Conservation (phyloP, 1,140 invertebrate genomes). For the Pollicipes pollicipes region DNA sequence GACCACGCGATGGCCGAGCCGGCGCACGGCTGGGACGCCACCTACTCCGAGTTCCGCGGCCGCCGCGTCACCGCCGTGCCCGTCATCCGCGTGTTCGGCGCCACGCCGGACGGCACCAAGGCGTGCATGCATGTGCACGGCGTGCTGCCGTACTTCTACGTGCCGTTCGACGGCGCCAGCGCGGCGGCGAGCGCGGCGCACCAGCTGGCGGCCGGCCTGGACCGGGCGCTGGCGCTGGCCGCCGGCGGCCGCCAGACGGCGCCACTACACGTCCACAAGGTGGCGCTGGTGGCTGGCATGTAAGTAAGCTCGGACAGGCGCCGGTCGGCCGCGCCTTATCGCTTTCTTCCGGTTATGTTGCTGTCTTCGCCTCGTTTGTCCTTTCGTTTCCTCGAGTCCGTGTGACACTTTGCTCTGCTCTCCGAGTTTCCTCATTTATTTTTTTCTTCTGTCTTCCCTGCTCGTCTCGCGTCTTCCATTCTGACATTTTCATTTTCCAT, state of each 20-base stretch:
- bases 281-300: conserved; percentile 64
- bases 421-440: no score
- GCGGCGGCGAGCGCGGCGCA: conserved; percentile 24
- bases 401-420: no score
- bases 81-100: conserved; percentile 72
- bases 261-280: conserved; percentile 74
- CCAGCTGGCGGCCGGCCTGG: conserved; percentile 50
- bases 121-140: conserved; percentile 84
- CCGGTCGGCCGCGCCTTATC: no score
- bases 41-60: conserved; percentile 65
- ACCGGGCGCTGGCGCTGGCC: conserved; percentile 71
- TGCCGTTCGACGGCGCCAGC: conserved; percentile 48
- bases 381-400: no score
- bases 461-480: no score
- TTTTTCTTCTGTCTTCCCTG: no score
- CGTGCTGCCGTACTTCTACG: conserved; percentile 84
- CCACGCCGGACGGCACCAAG: conserved; percentile 56
- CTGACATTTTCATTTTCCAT: no score
- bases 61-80: conserved; percentile 62
- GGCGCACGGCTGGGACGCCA: conserved; percentile 51
- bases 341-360: no score
- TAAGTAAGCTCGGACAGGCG: no score
- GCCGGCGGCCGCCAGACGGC: conserved; percentile 47
- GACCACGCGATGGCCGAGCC: conserved; percentile 67
- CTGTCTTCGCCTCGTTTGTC: no score